Base-by-base conservation (phyloP, 2,888 invertebrate genomes). In the Eretmocerus hayati region DNA sequence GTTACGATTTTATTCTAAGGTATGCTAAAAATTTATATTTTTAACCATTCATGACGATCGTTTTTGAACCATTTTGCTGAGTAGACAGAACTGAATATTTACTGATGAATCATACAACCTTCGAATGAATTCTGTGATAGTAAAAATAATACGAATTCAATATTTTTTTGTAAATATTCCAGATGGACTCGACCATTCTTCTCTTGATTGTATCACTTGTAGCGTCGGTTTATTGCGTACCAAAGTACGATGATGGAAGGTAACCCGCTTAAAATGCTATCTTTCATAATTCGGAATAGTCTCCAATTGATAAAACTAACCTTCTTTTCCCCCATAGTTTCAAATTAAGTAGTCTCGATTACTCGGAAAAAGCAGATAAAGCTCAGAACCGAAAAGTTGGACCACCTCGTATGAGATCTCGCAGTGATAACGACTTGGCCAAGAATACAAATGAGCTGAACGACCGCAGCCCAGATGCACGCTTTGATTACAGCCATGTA, bases 331-430 rank as follows among this genome's bases (percentile, higher is more conserved):
- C 5, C 8, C 15, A n/a, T n/a, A 72, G 74, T 22, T 77, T 77
- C 47, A 65, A 75, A 38, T 76, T 77, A 5, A 76, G 74, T 55
- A 64, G 67, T 3, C 59, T 62, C 42, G 61, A 63, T 42, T 71
- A 66, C 21, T 35, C 62, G 55, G 64, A 66, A 15, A 69, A 68
- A 46, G 46, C 56, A 5, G 58, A 48, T 4, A 66, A 65, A 42
- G 53, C 57, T 20, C 62, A 62, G 5, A 69, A 71, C 33, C 70
- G 69, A 48, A 30, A 68, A 31, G 66, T 69, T 3, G 58, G 65
- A 59, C 54, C 66, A n/a, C n/a, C n/a, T n/a, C n/a, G n/a, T n/a
- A 21, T 57, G 6, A 60, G 61, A 31, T 45, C 57, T 8, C 60
- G 59, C 38, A 59, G 48, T 20, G 64, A 62, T 23, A 48, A 46